Evolutionary conservation across 2,113 vertebrate genomes (phyloP).

Genomic region (Corythornis vintsioides): DNA sequence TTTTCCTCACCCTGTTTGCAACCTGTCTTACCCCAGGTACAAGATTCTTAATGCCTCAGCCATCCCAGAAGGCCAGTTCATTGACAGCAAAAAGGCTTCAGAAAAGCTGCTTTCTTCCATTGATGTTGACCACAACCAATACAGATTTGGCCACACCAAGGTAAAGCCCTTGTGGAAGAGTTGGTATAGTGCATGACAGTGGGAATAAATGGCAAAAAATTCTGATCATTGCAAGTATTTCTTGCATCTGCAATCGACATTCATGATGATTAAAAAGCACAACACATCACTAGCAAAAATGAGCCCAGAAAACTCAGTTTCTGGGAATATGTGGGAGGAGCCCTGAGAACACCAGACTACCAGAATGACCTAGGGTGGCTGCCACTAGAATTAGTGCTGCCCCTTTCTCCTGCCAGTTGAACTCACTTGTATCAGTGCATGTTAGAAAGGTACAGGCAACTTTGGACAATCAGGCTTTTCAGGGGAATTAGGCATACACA

Average conservation of each 20-base stretch:
- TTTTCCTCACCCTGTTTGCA: background rate
- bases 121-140: constrained; percentile 84
- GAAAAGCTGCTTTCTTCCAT: constrained; percentile 86
- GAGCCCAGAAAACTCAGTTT: background rate
- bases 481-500: background rate
- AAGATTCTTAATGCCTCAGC: constrained; percentile 85
- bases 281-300: background rate
- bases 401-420: background rate
- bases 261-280: background rate
- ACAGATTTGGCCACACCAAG: constrained; percentile 87
- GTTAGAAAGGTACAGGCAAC: background rate
- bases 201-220: background rate
- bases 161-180: constrained; percentile 55
- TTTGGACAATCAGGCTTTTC: background rate
- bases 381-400: background rate
- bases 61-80: constrained; percentile 84
- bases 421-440: background rate
- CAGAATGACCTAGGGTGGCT: background rate
- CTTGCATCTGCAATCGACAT: background rate
- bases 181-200: background rate
- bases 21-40: constrained; percentile 72
- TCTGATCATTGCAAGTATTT: background rate
- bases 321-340: background rate
- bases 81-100: constrained; percentile 81
- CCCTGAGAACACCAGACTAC: background rate